Evolutionary conservation across 2,888 invertebrate genomes (phyloP), one percentile per base, ranked within the genome.

Genomic region (Polydesmus complanatus): DNA sequence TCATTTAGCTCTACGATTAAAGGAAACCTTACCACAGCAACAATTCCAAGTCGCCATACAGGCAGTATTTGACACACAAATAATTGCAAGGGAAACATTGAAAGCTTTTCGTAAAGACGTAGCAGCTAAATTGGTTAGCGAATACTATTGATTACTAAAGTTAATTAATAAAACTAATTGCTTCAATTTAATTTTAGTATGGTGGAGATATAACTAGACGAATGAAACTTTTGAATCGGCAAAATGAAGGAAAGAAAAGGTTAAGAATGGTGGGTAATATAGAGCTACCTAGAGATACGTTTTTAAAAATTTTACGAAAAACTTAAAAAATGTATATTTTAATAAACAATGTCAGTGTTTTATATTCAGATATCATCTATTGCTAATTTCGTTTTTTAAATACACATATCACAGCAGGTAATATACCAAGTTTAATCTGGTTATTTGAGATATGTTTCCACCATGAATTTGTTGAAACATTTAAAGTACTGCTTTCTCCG

Each of bases 231-330:
- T 74, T 97, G 22, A 84, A 84, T 64, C 83, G 86, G 70, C 97
- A 98, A 78, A 81, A 88, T 0, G 93, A 93, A 69, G 96, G 96
- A 5, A 97, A 97, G 74, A 91, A 89, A 74, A 85, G 85, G 73
- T 87, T 97, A 89, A 82, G 88, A 69, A 83, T 84, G 79, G 80
- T 95, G 63, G 95, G 93, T 55, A 92, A 91, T 71, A 86, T 98
- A 66, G 83, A 86, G 69, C 79, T 97, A 67, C 94, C 96, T 1
- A 82, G 91, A 72, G 86, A 96, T 72, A 92, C 93, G 1, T 97
- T 97, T 73, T 88, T 96, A 67, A 85, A 91, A 74, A 84, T 95
- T 60, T 77, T 96, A 48, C 37, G 37, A 8, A 37, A 37, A 14
- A 37, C 37, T 37, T 37, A 92, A 89, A 72, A 21, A 60, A 37